A percentile compares a stretch with the other conserved stretches of the same genome.
phyloP scores from a whole-genome alignment of 2,888 invertebrate species.

The Malacosoma neustria region DNA sequence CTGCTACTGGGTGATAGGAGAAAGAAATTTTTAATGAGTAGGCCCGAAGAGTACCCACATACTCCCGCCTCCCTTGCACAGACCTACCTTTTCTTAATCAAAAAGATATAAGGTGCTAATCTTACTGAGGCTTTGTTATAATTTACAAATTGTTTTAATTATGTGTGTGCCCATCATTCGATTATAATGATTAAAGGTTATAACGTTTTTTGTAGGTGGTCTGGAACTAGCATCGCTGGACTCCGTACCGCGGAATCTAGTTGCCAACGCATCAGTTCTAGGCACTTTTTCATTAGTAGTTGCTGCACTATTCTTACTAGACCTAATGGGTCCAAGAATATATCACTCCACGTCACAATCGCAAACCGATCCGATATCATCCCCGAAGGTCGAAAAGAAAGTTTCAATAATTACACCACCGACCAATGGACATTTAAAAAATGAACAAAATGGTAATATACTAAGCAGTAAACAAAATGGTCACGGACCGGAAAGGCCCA shows the following conservation, averaged over 20 bases:
- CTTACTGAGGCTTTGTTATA: no score
- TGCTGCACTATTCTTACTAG: slow-evolving; percentile 80
- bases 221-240: slow-evolving; percentile 82
- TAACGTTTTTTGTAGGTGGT: slow-evolving; percentile 71
- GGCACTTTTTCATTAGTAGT: slow-evolving; percentile 80
- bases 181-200: no score
- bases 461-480: slow-evolving; percentile 21
- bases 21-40: no score
- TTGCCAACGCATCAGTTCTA: slow-evolving; percentile 82
- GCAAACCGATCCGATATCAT: slow-evolving; percentile 47
- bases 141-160: no score
- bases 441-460: slow-evolving; percentile 22
- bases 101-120: no score
- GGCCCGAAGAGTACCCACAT: no score
- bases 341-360: slow-evolving; percentile 56
- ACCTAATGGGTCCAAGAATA: slow-evolving; percentile 75
- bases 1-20: no score
- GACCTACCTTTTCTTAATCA: no score
- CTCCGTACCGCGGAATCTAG: slow-evolving; percentile 78
- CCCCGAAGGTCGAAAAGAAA: slow-evolving; percentile 46
- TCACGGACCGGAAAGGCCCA: slow-evolving; percentile 40
- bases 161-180: no score
- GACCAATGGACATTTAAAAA: slow-evolving; percentile 26
- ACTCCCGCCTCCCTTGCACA: no score
- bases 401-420: slow-evolving; percentile 38